Evolutionary conservation across 2,888 invertebrate genomes (phyloP).

Genomic region (Tachina lurida): DNA sequence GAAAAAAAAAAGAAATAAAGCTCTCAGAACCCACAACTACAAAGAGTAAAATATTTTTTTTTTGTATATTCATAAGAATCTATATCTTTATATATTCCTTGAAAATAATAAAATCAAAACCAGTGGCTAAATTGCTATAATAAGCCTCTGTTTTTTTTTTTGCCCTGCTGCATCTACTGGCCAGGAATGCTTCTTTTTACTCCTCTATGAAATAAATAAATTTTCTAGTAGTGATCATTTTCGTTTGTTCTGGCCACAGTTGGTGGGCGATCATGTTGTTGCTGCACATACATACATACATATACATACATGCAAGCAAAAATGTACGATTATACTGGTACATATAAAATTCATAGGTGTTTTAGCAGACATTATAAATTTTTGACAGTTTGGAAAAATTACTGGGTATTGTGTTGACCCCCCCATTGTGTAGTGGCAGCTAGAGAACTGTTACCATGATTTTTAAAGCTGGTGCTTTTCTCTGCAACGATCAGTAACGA

Average conservation of each 20-base stretch:
- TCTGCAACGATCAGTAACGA: conserved; percentile 65
- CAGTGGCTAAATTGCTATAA: conserved; percentile 82
- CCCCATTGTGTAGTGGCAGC: conserved; percentile 78
- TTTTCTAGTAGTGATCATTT: conserved; percentile 63
- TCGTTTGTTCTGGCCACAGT: conserved; percentile 75
- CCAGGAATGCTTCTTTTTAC: conserved; percentile 40
- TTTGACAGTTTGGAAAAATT: conserved; percentile 82
- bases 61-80: conserved; percentile 69
- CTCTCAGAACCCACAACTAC: conserved; percentile 50
- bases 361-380: conserved; percentile 76
- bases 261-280: conserved; percentile 78
- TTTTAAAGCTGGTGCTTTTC: conserved; percentile 66
- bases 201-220: conserved; percentile 55
- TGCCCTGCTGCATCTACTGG: conserved; percentile 3
- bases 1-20: conserved; percentile 35
- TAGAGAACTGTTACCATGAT: conserved; percentile 60
- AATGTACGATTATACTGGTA: neutral
- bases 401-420: conserved; percentile 81
- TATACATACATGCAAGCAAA: conserved; percentile 17
- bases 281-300: conserved; percentile 39
- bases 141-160: conserved; percentile 76
- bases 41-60: conserved; percentile 12
- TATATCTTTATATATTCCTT: conserved; percentile 70
- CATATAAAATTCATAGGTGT: conserved; percentile 66
- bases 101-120: conserved; percentile 80